Percentiles rank a stretch among this genome's conserved stretches.
These are phyloP conservation scores for Himantopus leucocephalus DNA, from an alignment of 2,113 vertebrate genomes.

Conservation along the genomic window DNA sequence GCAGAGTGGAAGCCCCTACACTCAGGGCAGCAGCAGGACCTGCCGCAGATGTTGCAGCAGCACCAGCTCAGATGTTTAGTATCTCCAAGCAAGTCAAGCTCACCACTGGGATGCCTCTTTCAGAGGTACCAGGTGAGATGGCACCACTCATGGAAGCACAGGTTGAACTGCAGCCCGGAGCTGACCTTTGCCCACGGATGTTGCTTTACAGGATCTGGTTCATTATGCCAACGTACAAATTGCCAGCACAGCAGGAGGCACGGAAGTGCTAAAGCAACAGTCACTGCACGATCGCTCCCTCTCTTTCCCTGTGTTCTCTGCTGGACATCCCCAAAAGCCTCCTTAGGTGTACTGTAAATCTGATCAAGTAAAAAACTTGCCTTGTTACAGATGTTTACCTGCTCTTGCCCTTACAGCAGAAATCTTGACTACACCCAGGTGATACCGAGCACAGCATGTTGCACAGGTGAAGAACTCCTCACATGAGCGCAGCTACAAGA, in stretches of 20 bases:
- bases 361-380: not conserved
- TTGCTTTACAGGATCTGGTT: not conserved
- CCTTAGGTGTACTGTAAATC: not conserved
- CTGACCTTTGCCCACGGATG: not conserved
- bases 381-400: not conserved
- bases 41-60: not conserved
- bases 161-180: not conserved
- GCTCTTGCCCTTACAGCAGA: not conserved
- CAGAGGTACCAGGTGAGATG: not conserved
- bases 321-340: not conserved
- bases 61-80: not conserved
- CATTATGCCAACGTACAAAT: not conserved
- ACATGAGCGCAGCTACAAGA: fast-evolving
- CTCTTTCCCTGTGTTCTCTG: not conserved
- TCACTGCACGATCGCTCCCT: fast-evolving
- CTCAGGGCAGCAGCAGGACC: not conserved
- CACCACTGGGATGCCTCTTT: not conserved
- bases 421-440: not conserved
- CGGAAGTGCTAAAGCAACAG: not conserved
- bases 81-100: not conserved
- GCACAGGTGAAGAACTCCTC: not conserved
- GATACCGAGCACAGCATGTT: not conserved
- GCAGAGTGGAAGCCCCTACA: not conserved
- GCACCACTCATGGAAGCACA: not conserved
- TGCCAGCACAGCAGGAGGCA: not conserved